Percentiles rank a stretch among this genome's conserved stretches.
Conservation (phyloP, 2,888 invertebrate species). For the Julus scandinavius region DNA sequence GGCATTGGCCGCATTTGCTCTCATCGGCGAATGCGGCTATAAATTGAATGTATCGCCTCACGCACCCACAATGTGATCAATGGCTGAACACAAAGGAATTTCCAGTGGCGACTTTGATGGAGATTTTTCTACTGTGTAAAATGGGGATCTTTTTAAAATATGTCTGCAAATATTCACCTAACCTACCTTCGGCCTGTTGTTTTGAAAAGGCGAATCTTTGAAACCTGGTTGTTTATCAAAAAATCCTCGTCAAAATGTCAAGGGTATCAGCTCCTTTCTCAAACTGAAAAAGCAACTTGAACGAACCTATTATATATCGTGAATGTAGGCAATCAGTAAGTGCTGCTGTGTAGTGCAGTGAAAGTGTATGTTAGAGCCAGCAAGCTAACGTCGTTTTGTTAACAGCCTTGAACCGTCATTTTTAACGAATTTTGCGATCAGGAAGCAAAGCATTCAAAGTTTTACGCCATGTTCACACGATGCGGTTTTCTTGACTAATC, state of each 20-base stretch:
- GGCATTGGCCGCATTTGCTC: background rate
- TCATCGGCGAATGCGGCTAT: background rate
- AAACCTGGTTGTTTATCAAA: background rate
- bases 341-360: background rate
- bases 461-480: background rate
- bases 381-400: no score
- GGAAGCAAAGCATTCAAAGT: background rate
- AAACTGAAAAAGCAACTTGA: no score
- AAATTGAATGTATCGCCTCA: constrained; percentile 13
- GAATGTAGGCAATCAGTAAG: background rate
- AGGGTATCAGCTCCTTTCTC: no score
- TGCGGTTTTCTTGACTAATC: no score
- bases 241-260: no score
- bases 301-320: no score
- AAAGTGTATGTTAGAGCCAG: background rate
- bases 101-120: background rate
- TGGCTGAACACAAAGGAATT: constrained; percentile 5
- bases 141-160: background rate
- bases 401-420: no score
- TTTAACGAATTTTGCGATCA: no score
- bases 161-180: background rate
- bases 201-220: background rate
- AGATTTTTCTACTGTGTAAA: background rate
- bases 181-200: background rate
- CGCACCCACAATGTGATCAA: background rate